Conservation (phyloP, 2,113 vertebrate species). For the Jacana jacana region DNA sequence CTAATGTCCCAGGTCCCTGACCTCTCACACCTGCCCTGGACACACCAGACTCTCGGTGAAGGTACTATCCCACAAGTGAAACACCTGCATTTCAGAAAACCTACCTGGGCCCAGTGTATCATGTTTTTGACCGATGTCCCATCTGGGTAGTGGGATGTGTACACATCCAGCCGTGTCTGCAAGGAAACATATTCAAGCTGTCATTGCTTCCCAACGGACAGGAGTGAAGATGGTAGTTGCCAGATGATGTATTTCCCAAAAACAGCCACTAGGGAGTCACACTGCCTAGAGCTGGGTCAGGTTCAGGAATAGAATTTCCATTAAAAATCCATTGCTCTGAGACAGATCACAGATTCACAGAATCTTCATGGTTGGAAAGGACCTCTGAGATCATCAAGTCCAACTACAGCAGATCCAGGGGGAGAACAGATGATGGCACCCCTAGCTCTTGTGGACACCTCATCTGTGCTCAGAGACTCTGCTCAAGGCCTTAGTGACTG, state of each 20-base stretch:
- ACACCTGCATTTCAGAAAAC: not conserved
- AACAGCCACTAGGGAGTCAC: not conserved
- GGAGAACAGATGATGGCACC: not conserved
- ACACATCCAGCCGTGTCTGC: slow-evolving; percentile 88
- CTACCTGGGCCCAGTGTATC: slow-evolving; percentile 92
- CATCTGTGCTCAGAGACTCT: not conserved
- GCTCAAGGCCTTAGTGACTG: not conserved
- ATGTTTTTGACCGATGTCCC: slow-evolving; percentile 90
- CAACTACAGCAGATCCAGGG: not conserved
- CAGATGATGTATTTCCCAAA: not conserved
- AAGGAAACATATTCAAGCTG: not conserved
- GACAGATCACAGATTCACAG: not conserved
- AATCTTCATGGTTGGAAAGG: too few species aligned
- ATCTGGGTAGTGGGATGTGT: slow-evolving; percentile 84
- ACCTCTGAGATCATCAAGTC: too few species aligned
- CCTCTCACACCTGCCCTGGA: accelerated
- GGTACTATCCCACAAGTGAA: not conserved
- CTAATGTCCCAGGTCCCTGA: not conserved
- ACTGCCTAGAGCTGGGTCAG: not conserved
- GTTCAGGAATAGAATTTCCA: not conserved
- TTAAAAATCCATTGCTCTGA: not conserved
- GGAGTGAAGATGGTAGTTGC: not conserved
- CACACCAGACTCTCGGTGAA: not conserved
- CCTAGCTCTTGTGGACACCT: not conserved
- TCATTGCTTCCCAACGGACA: not conserved